Conservation (phyloP, 2,113 vertebrate genomes). For the Bagarius yarrelli region DNA sequence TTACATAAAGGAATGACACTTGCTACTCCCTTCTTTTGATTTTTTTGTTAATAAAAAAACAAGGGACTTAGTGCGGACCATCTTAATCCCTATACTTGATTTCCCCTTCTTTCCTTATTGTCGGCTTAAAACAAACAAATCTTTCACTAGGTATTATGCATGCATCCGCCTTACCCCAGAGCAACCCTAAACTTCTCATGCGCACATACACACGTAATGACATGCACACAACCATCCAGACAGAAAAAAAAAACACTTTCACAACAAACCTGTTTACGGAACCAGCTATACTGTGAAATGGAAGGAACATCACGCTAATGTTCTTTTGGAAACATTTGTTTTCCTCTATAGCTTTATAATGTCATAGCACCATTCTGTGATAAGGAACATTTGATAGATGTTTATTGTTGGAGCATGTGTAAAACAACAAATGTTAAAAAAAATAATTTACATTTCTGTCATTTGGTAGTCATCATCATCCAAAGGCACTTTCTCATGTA, state of each 20-base stretch:
- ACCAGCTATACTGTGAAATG: background rate
- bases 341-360: background rate
- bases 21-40: background rate
- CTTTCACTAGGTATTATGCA: background rate
- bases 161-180: slow-evolving; percentile 14
- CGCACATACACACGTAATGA: background rate
- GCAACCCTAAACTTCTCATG: slow-evolving; percentile 12
- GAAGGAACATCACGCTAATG: background rate
- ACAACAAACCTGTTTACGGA: background rate
- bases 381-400: background rate
- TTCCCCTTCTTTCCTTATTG: slow-evolving; percentile 1
- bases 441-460: no score
- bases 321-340: background rate
- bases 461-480: no score
- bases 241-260: background rate
- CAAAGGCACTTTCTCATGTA: no score
- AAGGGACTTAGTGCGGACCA: background rate
- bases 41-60: background rate
- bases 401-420: background rate
- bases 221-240: background rate
- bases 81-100: slow-evolving; percentile 14
- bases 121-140: slow-evolving; percentile 5
- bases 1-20: background rate
- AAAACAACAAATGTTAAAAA: background rate
- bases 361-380: background rate